phyloP scores from a whole-genome alignment of 1,140 invertebrate genomes.

The Pteromalus puparum region DNA sequence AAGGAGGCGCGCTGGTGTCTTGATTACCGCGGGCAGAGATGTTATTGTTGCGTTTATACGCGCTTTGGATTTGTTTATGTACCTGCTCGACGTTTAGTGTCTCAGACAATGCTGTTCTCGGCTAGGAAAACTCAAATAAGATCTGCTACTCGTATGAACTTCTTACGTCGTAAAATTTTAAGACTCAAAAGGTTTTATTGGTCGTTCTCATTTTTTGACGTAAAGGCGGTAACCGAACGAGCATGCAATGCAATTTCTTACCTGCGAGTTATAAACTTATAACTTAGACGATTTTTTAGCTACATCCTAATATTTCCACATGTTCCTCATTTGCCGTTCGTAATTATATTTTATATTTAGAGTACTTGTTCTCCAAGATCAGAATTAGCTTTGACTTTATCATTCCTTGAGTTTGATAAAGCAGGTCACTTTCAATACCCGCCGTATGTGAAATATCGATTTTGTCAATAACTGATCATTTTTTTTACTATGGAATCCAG shows the following conservation, averaged over 20 bases:
- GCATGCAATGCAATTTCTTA: neutral
- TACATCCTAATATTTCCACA: too few species aligned
- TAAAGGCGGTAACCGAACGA: neutral
- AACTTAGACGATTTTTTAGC: too few species aligned
- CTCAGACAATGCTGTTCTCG: neutral
- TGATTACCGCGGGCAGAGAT: neutral
- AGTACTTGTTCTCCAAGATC: too few species aligned
- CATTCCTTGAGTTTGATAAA: too few species aligned
- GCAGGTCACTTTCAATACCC: too few species aligned
- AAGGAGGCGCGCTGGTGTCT: neutral
- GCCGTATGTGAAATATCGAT: too few species aligned
- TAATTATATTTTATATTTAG: too few species aligned
- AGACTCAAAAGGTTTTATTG: neutral
- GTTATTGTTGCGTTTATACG: neutral
- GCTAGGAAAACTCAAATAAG: neutral
- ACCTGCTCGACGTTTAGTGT: neutral
- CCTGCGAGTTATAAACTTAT: too few species aligned
- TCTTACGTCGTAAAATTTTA: neutral
- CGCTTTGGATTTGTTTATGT: neutral
- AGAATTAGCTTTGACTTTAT: too few species aligned
- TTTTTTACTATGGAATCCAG: too few species aligned
- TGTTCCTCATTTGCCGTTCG: too few species aligned
- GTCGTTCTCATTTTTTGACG: neutral
- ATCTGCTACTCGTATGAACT: neutral
- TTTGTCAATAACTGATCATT: too few species aligned